Percentiles rank a stretch among this genome's conserved stretches.
Evolutionary conservation across 2,797 vertebrate species (phyloP).

Genomic region (Tapirus indicus): DNA sequence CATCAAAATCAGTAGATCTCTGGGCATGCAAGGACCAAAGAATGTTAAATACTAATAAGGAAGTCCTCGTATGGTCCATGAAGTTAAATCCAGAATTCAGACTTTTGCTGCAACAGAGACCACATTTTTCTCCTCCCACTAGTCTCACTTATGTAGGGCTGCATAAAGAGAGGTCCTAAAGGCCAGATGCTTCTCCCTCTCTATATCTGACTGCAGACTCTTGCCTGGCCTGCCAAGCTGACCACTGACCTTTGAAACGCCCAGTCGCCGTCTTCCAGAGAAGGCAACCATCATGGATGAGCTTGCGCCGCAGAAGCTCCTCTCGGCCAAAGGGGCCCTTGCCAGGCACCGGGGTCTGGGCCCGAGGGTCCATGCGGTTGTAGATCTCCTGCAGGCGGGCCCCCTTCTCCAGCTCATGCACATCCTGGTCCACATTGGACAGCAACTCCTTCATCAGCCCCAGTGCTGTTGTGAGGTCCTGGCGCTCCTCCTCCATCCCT

Average conservation of each 20-base stretch:
- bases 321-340: slow-evolving; percentile 90
- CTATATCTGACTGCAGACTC: background rate
- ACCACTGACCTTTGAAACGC: slow-evolving; percentile 93
- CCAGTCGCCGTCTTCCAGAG: slow-evolving; percentile 93
- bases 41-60: background rate
- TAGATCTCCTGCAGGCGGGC: slow-evolving; percentile 94
- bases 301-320: slow-evolving; percentile 93
- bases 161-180: background rate
- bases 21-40: background rate
- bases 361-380: slow-evolving; percentile 91
- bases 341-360: slow-evolving; percentile 88
- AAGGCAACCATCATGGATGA: slow-evolving; percentile 93
- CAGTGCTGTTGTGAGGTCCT: slow-evolving; percentile 88
- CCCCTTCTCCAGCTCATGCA: slow-evolving; percentile 92
- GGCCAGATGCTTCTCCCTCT: no score
- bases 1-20: background rate
- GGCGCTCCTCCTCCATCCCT: slow-evolving; percentile 93
- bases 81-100: background rate
- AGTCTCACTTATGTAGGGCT: background rate
- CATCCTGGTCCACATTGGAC: slow-evolving; percentile 93
- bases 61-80: background rate
- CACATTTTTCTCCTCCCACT: background rate
- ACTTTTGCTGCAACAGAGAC: background rate
- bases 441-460: slow-evolving; percentile 92
- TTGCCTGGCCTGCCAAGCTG: background rate